These are phyloP conservation scores for Hololepta plana DNA, from an alignment of 2,888 invertebrate species.

Conservation along the genomic window DNA sequence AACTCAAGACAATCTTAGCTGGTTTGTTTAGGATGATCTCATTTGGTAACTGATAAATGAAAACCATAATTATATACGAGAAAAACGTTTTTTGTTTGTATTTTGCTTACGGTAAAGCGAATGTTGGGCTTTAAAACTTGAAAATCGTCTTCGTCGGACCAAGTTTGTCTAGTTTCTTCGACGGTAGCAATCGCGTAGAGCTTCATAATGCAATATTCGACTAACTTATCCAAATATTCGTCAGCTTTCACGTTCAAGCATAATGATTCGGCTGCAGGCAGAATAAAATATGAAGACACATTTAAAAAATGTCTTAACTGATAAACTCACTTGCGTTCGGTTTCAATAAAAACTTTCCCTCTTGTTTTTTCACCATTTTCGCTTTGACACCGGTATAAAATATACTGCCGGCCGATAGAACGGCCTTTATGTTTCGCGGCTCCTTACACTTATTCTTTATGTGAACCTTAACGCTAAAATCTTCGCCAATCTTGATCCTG, in stretches of 20 bases:
- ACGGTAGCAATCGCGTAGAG: conserved; percentile 63
- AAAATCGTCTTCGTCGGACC: conserved; percentile 71
- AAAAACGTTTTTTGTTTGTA: conserved; percentile 1
- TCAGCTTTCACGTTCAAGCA: conserved; percentile 39
- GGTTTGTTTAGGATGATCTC: conserved; percentile 38
- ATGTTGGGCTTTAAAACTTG: conserved; percentile 57
- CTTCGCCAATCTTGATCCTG: conserved; percentile 48
- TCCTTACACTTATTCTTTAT: conserved; percentile 41
- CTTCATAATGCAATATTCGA: conserved; percentile 66
- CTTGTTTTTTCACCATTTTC: conserved; percentile 46
- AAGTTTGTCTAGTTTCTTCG: conserved; percentile 61
- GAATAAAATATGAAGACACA: conserved; percentile 1
- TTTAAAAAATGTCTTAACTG: too few relatives aligned
- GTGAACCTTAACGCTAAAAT: conserved; percentile 45
- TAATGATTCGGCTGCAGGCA: conserved; percentile 33
- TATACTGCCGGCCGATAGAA: conserved; percentile 47
- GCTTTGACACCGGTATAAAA: conserved; percentile 64
- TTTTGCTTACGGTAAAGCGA: conserved; percentile 37
- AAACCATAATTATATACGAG: not conserved
- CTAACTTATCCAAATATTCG: conserved; percentile 60
- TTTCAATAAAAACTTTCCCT: conserved; percentile 42
- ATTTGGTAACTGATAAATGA: conserved; percentile 35
- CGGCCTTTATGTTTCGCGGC: conserved; percentile 45
- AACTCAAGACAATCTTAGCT: conserved; percentile 35
- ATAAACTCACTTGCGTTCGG: conserved; percentile 43